Evolutionary conservation across 2,113 vertebrate species (phyloP), one percentile per base, ranked within the genome.

Genomic region (Aphyosemion australe): DNA sequence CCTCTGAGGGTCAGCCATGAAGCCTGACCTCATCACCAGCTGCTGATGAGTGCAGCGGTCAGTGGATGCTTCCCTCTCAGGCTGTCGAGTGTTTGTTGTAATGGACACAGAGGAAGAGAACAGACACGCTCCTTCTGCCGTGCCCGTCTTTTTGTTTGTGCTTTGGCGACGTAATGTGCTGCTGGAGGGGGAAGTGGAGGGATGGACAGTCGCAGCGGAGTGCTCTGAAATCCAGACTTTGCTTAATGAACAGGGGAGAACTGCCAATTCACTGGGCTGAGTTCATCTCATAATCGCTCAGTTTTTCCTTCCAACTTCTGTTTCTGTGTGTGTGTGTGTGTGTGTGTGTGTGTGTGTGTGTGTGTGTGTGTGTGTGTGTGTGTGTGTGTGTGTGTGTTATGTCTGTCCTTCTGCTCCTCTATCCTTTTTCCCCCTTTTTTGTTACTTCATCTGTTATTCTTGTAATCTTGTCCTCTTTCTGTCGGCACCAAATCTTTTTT

Each of bases 231-330:
- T 81, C 72, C 72, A 83, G 85, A 78, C 77, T 87, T 83, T 80
- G 73, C 64, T 87, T 91, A 90, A 90, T 88, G 78, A 90, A 79
- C 61, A 74, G 50, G 31, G 74, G 63, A 79, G 59, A 43, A 18
- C 68, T 76, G 89, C 86, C 87, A 89, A 84, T 67, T 81, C 66
- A 54, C 58, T 74, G 81, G 80, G 59, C 81, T 78, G 80, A 79
- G 48, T 75, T 89, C 82, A 65, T 79, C 70, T 69, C 74, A 83
- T 89, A 90, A 90, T 85, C 77, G 74, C 65, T 50, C 46, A 51
- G 18, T 59, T 37, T 41, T 64, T 37, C 15, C 51, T 59, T 48
- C n/a, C 41, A 56, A 74, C 61, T 62, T 70, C 48, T 72, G 57
- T 75, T 61, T 62, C 61, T n/a, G n/a, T n/a, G n/a, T n/a, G n/a